A percentile compares a stretch with the other conserved stretches of the same genome.
Evolutionary conservation across 2,888 invertebrate genomes (phyloP).

Genomic region (Temnothorax unifasciatus): DNA sequence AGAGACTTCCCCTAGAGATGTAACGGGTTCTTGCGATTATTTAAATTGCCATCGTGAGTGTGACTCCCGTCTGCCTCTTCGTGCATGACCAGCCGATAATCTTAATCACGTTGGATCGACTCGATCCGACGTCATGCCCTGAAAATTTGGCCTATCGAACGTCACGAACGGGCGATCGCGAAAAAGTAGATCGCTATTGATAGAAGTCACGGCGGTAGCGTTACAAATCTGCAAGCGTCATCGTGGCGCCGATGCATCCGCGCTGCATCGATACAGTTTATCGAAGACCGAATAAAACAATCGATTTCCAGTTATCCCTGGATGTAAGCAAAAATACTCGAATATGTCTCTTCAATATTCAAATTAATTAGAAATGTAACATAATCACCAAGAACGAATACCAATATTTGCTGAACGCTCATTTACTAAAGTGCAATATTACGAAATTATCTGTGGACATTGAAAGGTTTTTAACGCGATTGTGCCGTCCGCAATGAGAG

Average conservation of each 20-base stretch:
- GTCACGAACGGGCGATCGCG: constrained; percentile 13
- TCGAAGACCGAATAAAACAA: background rate
- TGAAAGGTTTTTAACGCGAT: constrained; percentile 5
- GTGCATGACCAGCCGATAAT: constrained; percentile 35
- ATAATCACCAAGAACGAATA: background rate
- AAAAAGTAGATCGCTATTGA: constrained; percentile 8
- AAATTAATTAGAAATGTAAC: background rate
- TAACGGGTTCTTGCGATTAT: constrained; percentile 35
- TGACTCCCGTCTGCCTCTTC: constrained; percentile 18
- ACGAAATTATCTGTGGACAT: background rate
- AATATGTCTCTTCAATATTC: background rate
- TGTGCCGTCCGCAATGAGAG: background rate
- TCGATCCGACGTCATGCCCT: constrained; percentile 41
- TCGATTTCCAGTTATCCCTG: background rate
- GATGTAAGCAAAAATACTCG: background rate
- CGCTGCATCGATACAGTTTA: background rate
- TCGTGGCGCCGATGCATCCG: background rate
- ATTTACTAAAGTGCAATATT: background rate
- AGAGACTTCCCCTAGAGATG: constrained; percentile 14
- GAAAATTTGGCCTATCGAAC: constrained; percentile 34
- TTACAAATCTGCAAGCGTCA: constrained; percentile 1
- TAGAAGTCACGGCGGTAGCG: background rate
- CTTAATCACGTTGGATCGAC: constrained; percentile 14
- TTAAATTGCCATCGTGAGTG: constrained; percentile 36
- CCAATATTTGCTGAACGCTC: background rate